phyloP scores from a whole-genome alignment of 2,888 invertebrate genomes.

The Andrena dorsata region DNA sequence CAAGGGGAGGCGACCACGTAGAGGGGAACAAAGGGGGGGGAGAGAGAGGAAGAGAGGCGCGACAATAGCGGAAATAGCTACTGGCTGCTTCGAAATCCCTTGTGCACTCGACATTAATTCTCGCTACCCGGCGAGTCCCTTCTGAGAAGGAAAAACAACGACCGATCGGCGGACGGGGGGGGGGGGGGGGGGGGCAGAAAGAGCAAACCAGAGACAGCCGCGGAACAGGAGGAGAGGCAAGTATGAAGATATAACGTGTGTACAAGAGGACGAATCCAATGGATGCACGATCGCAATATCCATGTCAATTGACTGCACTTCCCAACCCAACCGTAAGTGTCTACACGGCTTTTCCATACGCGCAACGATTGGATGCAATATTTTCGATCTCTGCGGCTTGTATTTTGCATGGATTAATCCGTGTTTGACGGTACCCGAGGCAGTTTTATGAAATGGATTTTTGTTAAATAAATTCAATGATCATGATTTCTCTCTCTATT shows the following conservation, averaged over 20 bases:
- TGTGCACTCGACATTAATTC: constrained; percentile 62
- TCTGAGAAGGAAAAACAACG: constrained; percentile 51
- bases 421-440: no score
- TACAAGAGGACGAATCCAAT: constrained; percentile 34
- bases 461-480: no score
- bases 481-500: no score
- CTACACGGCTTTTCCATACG: background rate
- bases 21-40: constrained; percentile 21
- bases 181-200: constrained; percentile 2
- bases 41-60: constrained; percentile 30
- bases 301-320: constrained; percentile 51
- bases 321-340: constrained; percentile 38
- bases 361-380: background rate
- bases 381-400: background rate
- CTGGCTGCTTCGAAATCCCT: constrained; percentile 66
- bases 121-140: constrained; percentile 51
- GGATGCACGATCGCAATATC: constrained; percentile 49
- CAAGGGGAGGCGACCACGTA: constrained; percentile 6
- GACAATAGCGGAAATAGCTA: constrained; percentile 68
- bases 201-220: background rate
- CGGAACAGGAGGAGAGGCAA: constrained; percentile 16
- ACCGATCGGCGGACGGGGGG: constrained; percentile 26
- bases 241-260: constrained; percentile 35
- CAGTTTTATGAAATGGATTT: no score
- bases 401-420: no score